Percentiles rank a stretch among this genome's conserved stretches.
These are phyloP conservation scores for Chrysogorgia sp. DNA, from an alignment of 92 coral and sea anemone genomes.

Conservation along the genomic window DNA sequence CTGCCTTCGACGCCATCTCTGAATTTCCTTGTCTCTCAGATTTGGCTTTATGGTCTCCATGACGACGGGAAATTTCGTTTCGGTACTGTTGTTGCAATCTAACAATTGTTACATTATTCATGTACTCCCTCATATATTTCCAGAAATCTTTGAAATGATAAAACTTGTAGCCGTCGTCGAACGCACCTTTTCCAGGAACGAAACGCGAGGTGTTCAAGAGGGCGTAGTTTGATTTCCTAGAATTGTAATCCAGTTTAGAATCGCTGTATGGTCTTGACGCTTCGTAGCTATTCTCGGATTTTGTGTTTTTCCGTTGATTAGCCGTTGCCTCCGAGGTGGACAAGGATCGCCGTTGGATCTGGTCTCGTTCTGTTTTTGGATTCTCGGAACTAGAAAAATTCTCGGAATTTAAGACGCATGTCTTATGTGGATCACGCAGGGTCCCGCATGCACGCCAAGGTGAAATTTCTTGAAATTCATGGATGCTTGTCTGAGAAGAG, in stretches of 20 bases:
- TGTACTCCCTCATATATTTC: slow-evolving; percentile 67
- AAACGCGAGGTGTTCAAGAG: background rate
- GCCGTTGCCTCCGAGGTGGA: slow-evolving; percentile 14
- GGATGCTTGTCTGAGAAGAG: background rate
- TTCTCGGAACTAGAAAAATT: background rate
- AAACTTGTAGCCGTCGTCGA: slow-evolving; percentile 57
- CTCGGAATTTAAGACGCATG: background rate
- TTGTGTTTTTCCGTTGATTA: slow-evolving; percentile 4
- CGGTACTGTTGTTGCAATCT: slow-evolving; percentile 31
- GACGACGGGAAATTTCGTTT: slow-evolving; percentile 19
- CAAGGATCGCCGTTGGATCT: slow-evolving; percentile 17
- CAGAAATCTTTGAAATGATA: slow-evolving; percentile 61
- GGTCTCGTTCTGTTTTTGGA: background rate
- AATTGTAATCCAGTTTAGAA: slow-evolving; percentile 15
- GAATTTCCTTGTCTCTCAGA: slow-evolving; percentile 31
- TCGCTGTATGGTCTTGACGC: slow-evolving; percentile 27
- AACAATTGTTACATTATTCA: slow-evolving; percentile 67
- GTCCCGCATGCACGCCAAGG: slow-evolving; percentile 27
- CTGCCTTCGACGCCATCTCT: slow-evolving; percentile 2
- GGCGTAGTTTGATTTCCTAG: background rate
- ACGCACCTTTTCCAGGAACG: background rate
- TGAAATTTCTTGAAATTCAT: slow-evolving; percentile 16
- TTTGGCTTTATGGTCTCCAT: slow-evolving; percentile 13
- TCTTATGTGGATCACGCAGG: slow-evolving; percentile 21
- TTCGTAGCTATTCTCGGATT: slow-evolving; percentile 4